Percentiles rank a stretch among this genome's conserved stretches.
phyloP scores from a whole-genome alignment of 2,113 vertebrate species.

The Dipodomys merriami region DNA sequence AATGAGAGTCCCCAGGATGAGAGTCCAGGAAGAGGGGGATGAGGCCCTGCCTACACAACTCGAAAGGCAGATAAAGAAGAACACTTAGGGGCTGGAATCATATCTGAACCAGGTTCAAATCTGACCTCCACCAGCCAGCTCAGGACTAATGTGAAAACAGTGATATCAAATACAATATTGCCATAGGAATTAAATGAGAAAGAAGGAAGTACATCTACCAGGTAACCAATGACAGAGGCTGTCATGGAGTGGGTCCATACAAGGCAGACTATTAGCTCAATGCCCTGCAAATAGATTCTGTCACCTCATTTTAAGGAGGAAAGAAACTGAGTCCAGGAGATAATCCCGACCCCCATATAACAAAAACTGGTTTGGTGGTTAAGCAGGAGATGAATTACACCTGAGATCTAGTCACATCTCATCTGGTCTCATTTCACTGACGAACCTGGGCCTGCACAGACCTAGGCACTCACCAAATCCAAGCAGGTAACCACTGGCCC shows the following conservation, averaged over 20 bases:
- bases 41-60: background rate
- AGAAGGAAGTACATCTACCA: background rate
- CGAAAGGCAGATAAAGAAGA: background rate
- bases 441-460: conserved; percentile 7
- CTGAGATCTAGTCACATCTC: background rate
- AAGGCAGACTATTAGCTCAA: background rate
- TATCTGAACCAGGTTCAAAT: background rate
- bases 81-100: background rate
- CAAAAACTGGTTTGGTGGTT: background rate
- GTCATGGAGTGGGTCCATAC: accelerated
- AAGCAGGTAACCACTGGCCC: background rate
- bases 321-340: conserved; percentile 1
- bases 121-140: background rate
- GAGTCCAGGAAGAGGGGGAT: background rate
- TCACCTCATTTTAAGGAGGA: background rate
- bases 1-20: background rate
- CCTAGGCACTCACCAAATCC: background rate
- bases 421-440: background rate
- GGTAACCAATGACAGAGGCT: background rate
- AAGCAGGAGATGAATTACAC: background rate
- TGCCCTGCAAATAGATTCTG: background rate
- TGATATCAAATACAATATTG: background rate
- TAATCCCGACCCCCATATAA: background rate
- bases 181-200: background rate
- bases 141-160: background rate